Conservation (phyloP, 2,113 vertebrate species). For the Pelecanus crispus region DNA sequence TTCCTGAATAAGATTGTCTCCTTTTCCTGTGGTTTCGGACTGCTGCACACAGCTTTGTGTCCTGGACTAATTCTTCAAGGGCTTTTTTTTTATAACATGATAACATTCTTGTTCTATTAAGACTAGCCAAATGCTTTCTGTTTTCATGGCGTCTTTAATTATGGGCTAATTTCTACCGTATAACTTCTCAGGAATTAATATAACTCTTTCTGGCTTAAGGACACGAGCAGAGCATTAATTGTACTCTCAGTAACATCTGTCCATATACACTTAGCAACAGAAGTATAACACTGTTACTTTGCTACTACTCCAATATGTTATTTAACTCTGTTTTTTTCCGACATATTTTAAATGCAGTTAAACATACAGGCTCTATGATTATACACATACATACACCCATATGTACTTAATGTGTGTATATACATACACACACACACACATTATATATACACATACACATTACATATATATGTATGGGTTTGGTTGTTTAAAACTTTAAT, state of each 20-base stretch:
- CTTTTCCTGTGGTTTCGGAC: background rate
- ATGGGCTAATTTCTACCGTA: constrained; percentile 15
- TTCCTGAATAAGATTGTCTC: background rate
- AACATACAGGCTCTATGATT: background rate
- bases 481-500: background rate
- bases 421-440: background rate
- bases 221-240: constrained; percentile 45
- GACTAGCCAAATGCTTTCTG: background rate
- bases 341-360: background rate
- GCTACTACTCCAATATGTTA: background rate
- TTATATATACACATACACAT: background rate
- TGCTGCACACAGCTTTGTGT: background rate
- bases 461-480: background rate
- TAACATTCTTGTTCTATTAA: background rate
- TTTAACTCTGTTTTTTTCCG: background rate
- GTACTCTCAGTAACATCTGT: constrained; percentile 38
- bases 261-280: constrained; percentile 23
- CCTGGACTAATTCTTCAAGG: background rate
- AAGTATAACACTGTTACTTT: background rate
- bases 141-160: constrained; percentile 9
- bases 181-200: constrained; percentile 36
- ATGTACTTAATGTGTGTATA: background rate
- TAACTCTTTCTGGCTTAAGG: constrained; percentile 39
- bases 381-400: background rate
- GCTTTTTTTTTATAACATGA: background rate